A percentile compares a stretch with the other conserved stretches of the same genome.
Evolutionary conservation across 2,113 vertebrate species (phyloP).

Genomic region (Hippocampus comes): DNA sequence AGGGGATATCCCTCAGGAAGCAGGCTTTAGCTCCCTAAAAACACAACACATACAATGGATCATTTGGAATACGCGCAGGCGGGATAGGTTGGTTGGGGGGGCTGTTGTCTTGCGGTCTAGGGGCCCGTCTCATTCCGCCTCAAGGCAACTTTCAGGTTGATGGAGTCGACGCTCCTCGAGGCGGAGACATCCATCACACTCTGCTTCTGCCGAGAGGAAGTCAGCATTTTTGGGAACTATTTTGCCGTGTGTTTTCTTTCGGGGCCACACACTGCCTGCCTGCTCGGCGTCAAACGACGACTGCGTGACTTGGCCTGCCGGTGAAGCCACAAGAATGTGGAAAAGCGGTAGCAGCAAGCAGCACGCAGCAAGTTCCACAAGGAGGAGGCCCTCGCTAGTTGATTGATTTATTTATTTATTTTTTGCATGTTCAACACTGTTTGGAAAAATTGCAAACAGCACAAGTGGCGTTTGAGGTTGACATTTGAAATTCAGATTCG

Average conservation of each 20-base stretch:
- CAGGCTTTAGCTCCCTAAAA: constrained; percentile 93
- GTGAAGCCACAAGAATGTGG: constrained; percentile 61
- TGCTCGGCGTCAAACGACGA: constrained; percentile 50
- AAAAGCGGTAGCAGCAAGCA: constrained; percentile 30
- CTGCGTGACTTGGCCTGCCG: constrained; percentile 53
- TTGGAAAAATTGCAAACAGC: constrained; percentile 59
- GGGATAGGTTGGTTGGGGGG: constrained; percentile 1
- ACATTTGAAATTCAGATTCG: constrained; percentile 28
- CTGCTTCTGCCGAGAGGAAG: constrained; percentile 55
- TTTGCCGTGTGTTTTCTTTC: constrained; percentile 21
- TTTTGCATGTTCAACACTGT: constrained; percentile 49
- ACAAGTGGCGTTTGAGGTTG: constrained; percentile 35
- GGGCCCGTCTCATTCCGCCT: constrained; percentile 45
- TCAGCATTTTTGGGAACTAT: constrained; percentile 29
- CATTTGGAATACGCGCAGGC: constrained; percentile 10
- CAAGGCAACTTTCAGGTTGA: constrained; percentile 42
- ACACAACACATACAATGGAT: constrained; percentile 28
- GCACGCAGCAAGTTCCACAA: constrained; percentile 38
- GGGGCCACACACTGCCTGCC: constrained; percentile 64
- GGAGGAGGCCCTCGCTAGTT: constrained; percentile 48
- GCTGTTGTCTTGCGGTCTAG: constrained; percentile 31
- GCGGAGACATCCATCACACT: constrained; percentile 45
- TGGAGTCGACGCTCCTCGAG: constrained; percentile 53
- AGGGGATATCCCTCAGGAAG: constrained; percentile 97
- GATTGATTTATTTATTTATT: constrained; percentile 27